Evolutionary conservation across 2,888 invertebrate species (phyloP).

Genomic region (Diachrysia chrysitis): DNA sequence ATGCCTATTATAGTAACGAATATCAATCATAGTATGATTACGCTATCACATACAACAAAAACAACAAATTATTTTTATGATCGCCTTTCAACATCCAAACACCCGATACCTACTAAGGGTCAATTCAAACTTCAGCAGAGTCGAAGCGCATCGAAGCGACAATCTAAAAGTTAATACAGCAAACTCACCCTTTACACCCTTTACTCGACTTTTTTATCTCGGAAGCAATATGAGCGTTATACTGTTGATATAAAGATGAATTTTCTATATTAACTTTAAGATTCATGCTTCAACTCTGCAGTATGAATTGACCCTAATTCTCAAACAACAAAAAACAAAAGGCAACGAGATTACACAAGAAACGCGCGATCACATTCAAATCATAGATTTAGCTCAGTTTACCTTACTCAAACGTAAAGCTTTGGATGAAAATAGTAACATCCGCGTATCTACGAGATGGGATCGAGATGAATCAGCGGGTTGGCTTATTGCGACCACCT

Average conservation of each 20-base stretch:
- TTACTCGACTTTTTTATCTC: too few relatives aligned
- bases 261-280: too few relatives aligned
- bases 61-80: not conserved
- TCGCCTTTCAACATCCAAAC: not conserved
- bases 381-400: conserved; percentile 40
- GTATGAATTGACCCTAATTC: not conserved
- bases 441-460: conserved; percentile 43
- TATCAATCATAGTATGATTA: too few relatives aligned
- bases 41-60: too few relatives aligned
- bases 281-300: too few relatives aligned
- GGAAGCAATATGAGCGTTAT: too few relatives aligned
- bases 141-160: too few relatives aligned
- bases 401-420: conserved; percentile 56
- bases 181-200: too few relatives aligned
- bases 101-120: not conserved
- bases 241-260: too few relatives aligned
- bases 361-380: conserved; percentile 19
- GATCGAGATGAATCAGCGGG: conserved; percentile 51
- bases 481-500: conserved; percentile 35
- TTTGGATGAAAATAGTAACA: conserved; percentile 42
- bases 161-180: too few relatives aligned
- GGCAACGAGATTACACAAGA: conserved; percentile 4
- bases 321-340: conserved; percentile 8
- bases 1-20: too few relatives aligned
- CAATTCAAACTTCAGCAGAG: too few relatives aligned